Percentiles rank a stretch among this genome's conserved stretches.
Evolutionary conservation across 2,888 invertebrate species (phyloP).

Genomic region (Anticlea derivata): DNA sequence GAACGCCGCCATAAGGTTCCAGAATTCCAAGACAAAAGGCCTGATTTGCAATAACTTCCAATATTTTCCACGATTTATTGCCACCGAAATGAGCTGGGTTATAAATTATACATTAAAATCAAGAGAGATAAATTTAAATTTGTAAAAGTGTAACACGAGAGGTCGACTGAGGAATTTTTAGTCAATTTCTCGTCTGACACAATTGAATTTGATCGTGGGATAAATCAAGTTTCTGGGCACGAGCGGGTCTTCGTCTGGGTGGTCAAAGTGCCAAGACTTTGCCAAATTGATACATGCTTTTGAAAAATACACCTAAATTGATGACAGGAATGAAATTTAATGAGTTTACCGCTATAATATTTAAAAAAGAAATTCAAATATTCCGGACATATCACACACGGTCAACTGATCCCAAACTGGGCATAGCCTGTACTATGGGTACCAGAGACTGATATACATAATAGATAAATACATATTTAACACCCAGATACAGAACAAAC

Average conservation of each 20-base stretch:
- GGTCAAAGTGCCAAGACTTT: constrained; percentile 17
- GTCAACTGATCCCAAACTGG: too few relatives aligned
- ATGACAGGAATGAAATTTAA: too few relatives aligned
- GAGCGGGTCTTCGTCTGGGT: constrained; percentile 58
- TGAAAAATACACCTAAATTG: too few relatives aligned
- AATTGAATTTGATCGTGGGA: constrained; percentile 77
- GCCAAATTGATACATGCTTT: neutral
- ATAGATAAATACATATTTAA: too few relatives aligned
- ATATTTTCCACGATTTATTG: constrained; percentile 23
- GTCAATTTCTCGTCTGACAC: constrained; percentile 75
- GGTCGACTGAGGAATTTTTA: constrained; percentile 70
- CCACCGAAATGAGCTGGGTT: constrained; percentile 20
- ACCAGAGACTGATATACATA: too few relatives aligned
- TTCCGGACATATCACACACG: too few relatives aligned
- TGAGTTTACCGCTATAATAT: too few relatives aligned
- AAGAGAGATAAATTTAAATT: constrained; percentile 46
- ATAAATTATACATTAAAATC: constrained; percentile 35
- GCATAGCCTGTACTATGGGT: too few relatives aligned
- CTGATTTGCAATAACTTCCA: constrained; percentile 14
- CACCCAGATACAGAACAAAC: too few relatives aligned
- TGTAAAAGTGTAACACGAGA: constrained; percentile 47
- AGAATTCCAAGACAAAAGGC: constrained; percentile 12
- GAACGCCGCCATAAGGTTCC: constrained; percentile 2
- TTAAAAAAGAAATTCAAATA: too few relatives aligned
- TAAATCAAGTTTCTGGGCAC: constrained; percentile 76